Evolutionary conservation across 2,797 vertebrate species (phyloP), one percentile per base, ranked within the genome.

Genomic region (Tolypeutes matacus): DNA sequence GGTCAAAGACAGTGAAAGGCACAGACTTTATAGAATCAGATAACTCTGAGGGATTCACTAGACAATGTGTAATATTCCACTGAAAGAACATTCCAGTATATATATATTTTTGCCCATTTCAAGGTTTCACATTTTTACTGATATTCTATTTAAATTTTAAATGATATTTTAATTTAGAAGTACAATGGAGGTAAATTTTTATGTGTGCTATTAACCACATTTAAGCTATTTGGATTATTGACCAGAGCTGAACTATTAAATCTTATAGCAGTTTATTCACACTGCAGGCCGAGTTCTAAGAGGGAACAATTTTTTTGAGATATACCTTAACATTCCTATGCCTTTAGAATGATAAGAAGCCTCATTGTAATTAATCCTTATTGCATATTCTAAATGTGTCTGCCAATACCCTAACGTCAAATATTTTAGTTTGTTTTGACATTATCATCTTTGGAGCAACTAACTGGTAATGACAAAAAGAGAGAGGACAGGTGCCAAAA

Each of bases 231-330:
- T 62, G 31, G 25, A 64, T 49, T 46, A 31, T 17, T 53, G 18
- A 58, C 34, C 42, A 69, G 21, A 60, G 8, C 18, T n/a, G 53
- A 70, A 6, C 15, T 69, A 69, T 9, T 42, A 65, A 67, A 77
- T 87, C 36, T 93, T 95, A 49, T 18, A 70, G 36, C 7, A 56
- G 20, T 87, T 92, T 76, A 64, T 46, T 25, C 23, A 81, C 83
- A 83, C 15, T 49, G 46, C 5, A 91, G 53, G n/a, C 58, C 67
- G 58, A 49, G 31, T n/a, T 81, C 58, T 69, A 87, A 56, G 29
- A 11, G 70, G 2, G 69, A 46, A 5, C 46, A 64, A 34, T 29
- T 56, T 73, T 70, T 89, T 81, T 86, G 31, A 86, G 62, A 34
- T 49, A 53, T 14, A 29, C 34, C 67, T 69, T 67, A 92, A 64